A percentile compares a stretch with the other conserved stretches of the same genome.
Conservation (phyloP, 2,797 vertebrate species). For the Helostoma temminkii region DNA sequence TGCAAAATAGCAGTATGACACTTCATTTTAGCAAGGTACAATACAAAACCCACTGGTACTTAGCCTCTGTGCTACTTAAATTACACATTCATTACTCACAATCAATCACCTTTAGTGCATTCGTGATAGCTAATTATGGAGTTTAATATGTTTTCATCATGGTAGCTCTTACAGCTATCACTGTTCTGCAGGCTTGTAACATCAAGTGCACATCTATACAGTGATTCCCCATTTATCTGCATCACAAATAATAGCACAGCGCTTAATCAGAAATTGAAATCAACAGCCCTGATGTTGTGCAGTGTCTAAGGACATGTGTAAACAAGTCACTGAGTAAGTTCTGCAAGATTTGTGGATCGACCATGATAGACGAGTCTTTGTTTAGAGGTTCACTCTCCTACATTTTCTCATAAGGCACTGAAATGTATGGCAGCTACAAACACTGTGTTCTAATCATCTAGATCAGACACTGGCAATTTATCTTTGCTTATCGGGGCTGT, state of each 20-base stretch:
- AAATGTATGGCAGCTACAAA: slow-evolving; percentile 10
- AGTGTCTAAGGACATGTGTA: slow-evolving; percentile 23
- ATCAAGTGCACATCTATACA: slow-evolving; percentile 9
- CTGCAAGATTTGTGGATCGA: slow-evolving; percentile 19
- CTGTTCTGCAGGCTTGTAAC: slow-evolving; percentile 31
- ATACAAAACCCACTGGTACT: slow-evolving; percentile 19
- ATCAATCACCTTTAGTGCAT: slow-evolving; percentile 31
- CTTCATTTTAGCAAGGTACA: slow-evolving; percentile 28
- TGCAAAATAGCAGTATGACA: slow-evolving; percentile 21
- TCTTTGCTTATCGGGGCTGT: slow-evolving; percentile 2
- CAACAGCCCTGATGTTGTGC: slow-evolving; percentile 12
- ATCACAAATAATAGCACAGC: slow-evolving; percentile 21
- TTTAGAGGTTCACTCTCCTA: slow-evolving; percentile 21
- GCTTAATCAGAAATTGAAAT: slow-evolving; percentile 49
- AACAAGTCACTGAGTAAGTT: slow-evolving; percentile 28
- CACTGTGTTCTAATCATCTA: background rate
- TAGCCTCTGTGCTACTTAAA: slow-evolving; percentile 23
- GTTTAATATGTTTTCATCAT: slow-evolving; percentile 42
- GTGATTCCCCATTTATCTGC: slow-evolving; percentile 15
- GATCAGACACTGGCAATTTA: slow-evolving; percentile 13
- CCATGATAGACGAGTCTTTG: slow-evolving; percentile 45
- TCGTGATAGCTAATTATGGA: slow-evolving; percentile 30
- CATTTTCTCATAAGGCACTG: slow-evolving; percentile 18
- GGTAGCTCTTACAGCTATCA: slow-evolving; percentile 15
- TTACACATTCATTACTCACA: slow-evolving; percentile 38